Base-by-base conservation (phyloP, 2,113 vertebrate genomes). In the Perca fluviatilis region DNA sequence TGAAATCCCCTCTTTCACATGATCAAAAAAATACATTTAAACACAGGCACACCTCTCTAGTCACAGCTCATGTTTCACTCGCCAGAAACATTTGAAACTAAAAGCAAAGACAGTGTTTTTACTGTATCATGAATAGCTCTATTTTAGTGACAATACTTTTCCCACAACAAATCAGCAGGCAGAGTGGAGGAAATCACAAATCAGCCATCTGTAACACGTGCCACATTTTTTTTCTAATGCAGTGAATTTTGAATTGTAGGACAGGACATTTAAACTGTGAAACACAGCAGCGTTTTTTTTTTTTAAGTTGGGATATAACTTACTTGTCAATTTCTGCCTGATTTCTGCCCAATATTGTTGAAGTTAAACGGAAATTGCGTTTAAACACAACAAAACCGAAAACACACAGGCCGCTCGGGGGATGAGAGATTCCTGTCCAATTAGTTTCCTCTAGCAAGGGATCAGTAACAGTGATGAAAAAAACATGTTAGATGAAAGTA, bases 381-480 rank as follows among this genome's bases (percentile, higher is more conserved):
- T 65, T 76, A 49, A 15, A 66, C 15, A 27, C 1, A 15, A 21
- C 19, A 21, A 15, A n/a, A 16, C 33, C 33, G 6, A 33, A 33
- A 6, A 33, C 30, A 53, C 16, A 21, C 6, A 4, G 18, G 15
- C 5, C 4, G 1, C 13, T 7, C 21, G 6, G 23, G 16, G 57
- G 27, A 40, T 10, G 27, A 23, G 11, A 56, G 9, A 10, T 27
- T 36, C 12, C 47, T 2, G 16, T 51, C 50, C 40, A 60, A 70
- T 79, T 70, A 61, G 33, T 70, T 78, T 66, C 36, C 50, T 62
- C 23, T 62, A 56, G 56, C 1, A 2, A 50, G 54, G 13, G 33
- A 7, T 64, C 65, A 36, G 27, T 50, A 19, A 36, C 27, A 66
- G 16, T 25, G 16, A 16, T 25, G 16, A 16, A 53, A 57, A 23